Conservation (phyloP, 2,888 invertebrate genomes). For the Lasioglossum lativentre region DNA sequence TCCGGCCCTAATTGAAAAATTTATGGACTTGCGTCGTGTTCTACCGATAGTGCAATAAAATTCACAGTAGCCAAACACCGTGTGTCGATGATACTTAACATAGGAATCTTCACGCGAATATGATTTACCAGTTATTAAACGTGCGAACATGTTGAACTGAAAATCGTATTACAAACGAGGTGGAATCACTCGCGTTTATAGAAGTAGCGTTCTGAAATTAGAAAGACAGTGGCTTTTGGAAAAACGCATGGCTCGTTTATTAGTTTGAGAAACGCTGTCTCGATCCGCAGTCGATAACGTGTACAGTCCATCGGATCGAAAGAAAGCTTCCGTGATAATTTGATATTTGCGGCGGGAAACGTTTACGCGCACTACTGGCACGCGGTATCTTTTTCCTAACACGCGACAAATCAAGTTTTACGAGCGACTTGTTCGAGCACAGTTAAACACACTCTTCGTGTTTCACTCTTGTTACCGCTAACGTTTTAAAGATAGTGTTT, state of each 20-base stretch:
- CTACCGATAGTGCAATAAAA: neutral
- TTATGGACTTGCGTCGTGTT: neutral
- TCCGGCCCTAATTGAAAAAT: neutral
- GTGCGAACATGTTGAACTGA: neutral
- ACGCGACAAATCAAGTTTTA: slow-evolving; percentile 36
- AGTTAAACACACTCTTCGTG: slow-evolving; percentile 13
- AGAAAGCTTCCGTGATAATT: slow-evolving; percentile 32
- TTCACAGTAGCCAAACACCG: neutral
- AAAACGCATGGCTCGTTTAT: neutral
- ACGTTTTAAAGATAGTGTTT: neutral
- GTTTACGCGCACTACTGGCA: slow-evolving; percentile 14
- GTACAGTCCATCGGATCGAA: neutral
- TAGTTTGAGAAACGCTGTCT: slow-evolving; percentile 31
- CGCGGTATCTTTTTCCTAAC: slow-evolving; percentile 16
- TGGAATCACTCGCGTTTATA: too few species aligned
- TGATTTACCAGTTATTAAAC: neutral
- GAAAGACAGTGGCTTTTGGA: neutral
- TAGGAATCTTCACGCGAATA: neutral
- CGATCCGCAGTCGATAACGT: neutral
- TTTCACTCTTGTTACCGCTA: slow-evolving; percentile 12
- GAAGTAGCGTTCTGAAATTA: too few species aligned
- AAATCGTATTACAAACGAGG: too few species aligned
- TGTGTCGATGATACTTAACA: neutral
- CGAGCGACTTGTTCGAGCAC: slow-evolving; percentile 25
- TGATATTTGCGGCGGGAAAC: slow-evolving; percentile 20